Percentiles rank a stretch among this genome's conserved stretches.
Evolutionary conservation across 2,113 vertebrate genomes (phyloP).

Genomic region (Tachysurus fulvidraco): DNA sequence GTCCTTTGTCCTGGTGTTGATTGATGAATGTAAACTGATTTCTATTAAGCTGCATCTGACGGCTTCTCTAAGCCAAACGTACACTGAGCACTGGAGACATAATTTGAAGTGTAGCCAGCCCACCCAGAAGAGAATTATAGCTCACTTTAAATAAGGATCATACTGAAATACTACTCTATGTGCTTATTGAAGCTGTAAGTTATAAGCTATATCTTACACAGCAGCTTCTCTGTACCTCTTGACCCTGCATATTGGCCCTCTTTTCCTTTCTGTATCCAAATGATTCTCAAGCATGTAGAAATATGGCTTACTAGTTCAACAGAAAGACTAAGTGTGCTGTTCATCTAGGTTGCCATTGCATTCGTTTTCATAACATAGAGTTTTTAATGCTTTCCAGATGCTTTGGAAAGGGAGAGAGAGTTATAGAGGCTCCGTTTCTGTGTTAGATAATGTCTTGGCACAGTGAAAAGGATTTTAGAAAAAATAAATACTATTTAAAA

Average conservation of each 20-base stretch:
- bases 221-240: not conserved
- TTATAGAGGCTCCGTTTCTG: conserved; percentile 52
- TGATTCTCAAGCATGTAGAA: conserved; percentile 59
- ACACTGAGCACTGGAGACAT: conserved; percentile 58
- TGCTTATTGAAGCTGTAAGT: conserved; percentile 18
- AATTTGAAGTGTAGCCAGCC: conserved; percentile 61
- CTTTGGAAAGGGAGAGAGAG: conserved; percentile 67
- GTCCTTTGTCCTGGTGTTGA: conserved; percentile 27
- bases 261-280: conserved; percentile 54
- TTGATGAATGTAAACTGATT: conserved; percentile 31
- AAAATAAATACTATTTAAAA: conserved; percentile 69
- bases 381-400: conserved; percentile 75
- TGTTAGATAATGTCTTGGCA: conserved; percentile 78
- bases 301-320: conserved; percentile 59
- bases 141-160: conserved; percentile 60
- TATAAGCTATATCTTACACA: conserved; percentile 26
- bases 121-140: conserved; percentile 69
- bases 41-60: conserved; percentile 43
- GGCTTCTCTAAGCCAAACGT: conserved; percentile 33
- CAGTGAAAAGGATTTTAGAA: conserved; percentile 65
- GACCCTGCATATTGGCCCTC: conserved; percentile 11
- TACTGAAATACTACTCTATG: conserved; percentile 48
- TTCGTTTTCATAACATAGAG: conserved; percentile 72
- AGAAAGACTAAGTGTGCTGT: conserved; percentile 62
- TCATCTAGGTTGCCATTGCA: conserved; percentile 64